Conservation (phyloP, 2,113 vertebrate species). For the Turdus rufiventris region DNA sequence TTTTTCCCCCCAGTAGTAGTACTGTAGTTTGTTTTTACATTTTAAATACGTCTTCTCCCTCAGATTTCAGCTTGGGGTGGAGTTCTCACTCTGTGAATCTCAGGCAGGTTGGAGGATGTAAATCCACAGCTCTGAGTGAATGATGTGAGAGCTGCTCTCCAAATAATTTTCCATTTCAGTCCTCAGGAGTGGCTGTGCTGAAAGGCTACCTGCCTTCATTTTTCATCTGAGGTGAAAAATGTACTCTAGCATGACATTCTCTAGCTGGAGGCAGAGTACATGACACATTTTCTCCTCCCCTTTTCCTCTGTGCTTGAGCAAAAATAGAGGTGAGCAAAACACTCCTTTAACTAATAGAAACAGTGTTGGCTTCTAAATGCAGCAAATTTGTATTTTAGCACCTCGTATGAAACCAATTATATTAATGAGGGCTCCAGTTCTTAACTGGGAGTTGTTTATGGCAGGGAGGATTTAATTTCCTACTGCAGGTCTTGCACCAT, state of each 20-base stretch:
- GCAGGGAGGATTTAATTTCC: neutral
- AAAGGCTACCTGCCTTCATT: neutral
- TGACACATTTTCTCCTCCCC: neutral
- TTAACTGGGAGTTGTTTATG: neutral
- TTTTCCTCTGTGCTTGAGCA: neutral
- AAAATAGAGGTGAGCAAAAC: neutral
- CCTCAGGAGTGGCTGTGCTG: neutral
- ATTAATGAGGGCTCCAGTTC: neutral
- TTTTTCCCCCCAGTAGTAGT: neutral
- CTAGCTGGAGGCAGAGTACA: neutral
- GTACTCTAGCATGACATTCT: neutral
- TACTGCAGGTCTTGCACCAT: neutral
- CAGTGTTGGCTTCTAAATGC: neutral
- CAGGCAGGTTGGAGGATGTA: neutral
- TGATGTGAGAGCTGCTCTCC: neutral
- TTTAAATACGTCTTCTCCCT: neutral
- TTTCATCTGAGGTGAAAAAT: neutral
- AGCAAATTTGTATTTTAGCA: neutral
- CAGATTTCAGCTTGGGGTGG: neutral
- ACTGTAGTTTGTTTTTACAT: neutral
- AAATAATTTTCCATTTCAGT: neutral
- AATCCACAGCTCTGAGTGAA: neutral
- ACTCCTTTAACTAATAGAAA: neutral
- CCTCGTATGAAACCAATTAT: neutral
- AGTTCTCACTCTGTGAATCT: neutral